Evolutionary conservation across 2,888 invertebrate species (phyloP).

Genomic region (Incurvaria masculella): DNA sequence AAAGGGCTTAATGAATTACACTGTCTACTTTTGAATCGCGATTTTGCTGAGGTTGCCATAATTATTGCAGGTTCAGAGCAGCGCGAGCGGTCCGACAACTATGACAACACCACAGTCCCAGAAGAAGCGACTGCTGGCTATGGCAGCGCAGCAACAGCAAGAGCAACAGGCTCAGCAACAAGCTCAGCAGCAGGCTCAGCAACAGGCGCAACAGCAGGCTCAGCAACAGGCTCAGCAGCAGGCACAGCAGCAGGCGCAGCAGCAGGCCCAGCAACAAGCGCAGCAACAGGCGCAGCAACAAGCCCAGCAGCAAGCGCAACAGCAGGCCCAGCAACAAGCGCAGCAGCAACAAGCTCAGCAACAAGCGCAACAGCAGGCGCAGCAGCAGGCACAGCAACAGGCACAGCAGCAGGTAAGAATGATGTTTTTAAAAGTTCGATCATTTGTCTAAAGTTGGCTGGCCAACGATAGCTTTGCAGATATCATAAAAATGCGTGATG

Average conservation of each 20-base stretch:
- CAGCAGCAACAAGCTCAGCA: neutral
- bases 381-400: neutral
- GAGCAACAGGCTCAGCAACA: slow-evolving; percentile 45
- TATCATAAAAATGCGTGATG: too few relatives aligned
- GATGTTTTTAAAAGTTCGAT: too few relatives aligned
- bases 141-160: slow-evolving; percentile 60
- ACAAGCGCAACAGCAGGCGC: neutral
- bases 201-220: slow-evolving; percentile 43
- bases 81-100: slow-evolving; percentile 21
- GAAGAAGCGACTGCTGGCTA: slow-evolving; percentile 84
- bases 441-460: too few relatives aligned
- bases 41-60: too few relatives aligned
- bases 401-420: too few relatives aligned
- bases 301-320: slow-evolving; percentile 61
- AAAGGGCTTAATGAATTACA: too few relatives aligned
- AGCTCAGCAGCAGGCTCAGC: slow-evolving; percentile 44
- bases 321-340: too few relatives aligned
- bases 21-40: too few relatives aligned
- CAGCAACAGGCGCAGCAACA: slow-evolving; percentile 1
- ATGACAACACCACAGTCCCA: slow-evolving; percentile 68
- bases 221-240: neutral
- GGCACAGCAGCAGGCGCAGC: neutral
- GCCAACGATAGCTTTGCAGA: too few relatives aligned
- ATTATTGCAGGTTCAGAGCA: slow-evolving; percentile 20
- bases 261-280: slow-evolving; percentile 1